Evolutionary conservation across 1,140 invertebrate species (phyloP), one percentile per base, ranked within the genome.

Genomic region (Drusus annulatus): DNA sequence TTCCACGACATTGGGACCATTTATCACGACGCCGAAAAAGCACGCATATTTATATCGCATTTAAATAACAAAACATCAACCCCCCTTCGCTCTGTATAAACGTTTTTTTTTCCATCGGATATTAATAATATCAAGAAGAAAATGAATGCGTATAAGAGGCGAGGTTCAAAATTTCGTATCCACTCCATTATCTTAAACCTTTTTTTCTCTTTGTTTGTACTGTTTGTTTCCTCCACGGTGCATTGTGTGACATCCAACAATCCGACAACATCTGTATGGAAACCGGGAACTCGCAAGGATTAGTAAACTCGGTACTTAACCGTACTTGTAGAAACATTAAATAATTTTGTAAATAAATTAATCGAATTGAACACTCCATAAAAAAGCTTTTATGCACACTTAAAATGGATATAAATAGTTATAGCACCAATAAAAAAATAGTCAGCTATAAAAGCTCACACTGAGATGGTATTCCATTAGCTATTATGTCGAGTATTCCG

Each of bases 21-120:
- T 80, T 82, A 82, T 80, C 78, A 80, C 74, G 75, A 65, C 36
- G 74, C 74, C 78, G 78, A 63, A 79, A 45, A 45, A 82, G 75
- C 78, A 80, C 74, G 81, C 78, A 80, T 31, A 73, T 79, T 81
- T 74, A 51, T 71, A 71, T 50, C 74, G 62, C 78, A 80, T 82
- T 82, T 82, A 74, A 82, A 82, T 82, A 82, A 82, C 81, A 82
- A 82, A 82, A 80, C 69, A 31, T 73, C 28, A 65, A 63, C 63
- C 76, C 80, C 62, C 50, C 54, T 78, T 65, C 21, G 17, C n/a
- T 56, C n/a, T 45, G 36, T 78, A 78, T 74, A 69, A 25, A 21
- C 15, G 28, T 58, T 77, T 76, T 80, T n/a, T 80, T 56, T 76
- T 28, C 19, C 79, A 56, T 13, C n/a, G 52, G 51, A 74, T 68